phyloP scores from a whole-genome alignment of 1,140 invertebrate genomes.

The Rhagoletis zephyria region DNA sequence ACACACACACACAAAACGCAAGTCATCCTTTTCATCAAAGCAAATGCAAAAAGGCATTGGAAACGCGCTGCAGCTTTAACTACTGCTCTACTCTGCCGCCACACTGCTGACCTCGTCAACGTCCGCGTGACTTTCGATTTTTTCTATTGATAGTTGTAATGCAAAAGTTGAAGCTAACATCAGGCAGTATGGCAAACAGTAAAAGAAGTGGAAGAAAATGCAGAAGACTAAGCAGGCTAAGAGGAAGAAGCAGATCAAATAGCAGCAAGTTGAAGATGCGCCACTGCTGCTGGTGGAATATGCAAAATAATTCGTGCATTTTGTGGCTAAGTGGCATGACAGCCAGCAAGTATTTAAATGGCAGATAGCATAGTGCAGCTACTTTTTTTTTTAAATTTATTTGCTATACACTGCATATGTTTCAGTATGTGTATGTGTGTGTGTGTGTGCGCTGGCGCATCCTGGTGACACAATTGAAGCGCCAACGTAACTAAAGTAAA shows the following conservation, averaged over 20 bases:
- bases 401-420: too few relatives aligned
- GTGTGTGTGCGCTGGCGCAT: neutral
- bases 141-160: neutral
- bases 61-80: neutral
- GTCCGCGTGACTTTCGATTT: conserved; percentile 49
- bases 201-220: too few relatives aligned
- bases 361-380: neutral
- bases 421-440: neutral
- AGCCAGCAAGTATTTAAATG: neutral
- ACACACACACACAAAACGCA: too few relatives aligned
- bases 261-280: neutral
- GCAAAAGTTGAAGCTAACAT: too few relatives aligned
- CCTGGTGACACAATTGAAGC: conserved; percentile 40
- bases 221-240: neutral
- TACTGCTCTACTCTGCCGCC: neutral
- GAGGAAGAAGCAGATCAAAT: neutral
- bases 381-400: too few relatives aligned
- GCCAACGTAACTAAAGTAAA: neutral
- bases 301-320: conserved; percentile 47
- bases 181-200: too few relatives aligned
- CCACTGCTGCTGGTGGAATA: neutral
- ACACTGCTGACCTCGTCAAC: conserved; percentile 28
- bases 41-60: conserved; percentile 12
- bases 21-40: conserved; percentile 35
- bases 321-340: neutral